Conservation (phyloP, 2,888 invertebrate species). For the Piscicola geometra region DNA sequence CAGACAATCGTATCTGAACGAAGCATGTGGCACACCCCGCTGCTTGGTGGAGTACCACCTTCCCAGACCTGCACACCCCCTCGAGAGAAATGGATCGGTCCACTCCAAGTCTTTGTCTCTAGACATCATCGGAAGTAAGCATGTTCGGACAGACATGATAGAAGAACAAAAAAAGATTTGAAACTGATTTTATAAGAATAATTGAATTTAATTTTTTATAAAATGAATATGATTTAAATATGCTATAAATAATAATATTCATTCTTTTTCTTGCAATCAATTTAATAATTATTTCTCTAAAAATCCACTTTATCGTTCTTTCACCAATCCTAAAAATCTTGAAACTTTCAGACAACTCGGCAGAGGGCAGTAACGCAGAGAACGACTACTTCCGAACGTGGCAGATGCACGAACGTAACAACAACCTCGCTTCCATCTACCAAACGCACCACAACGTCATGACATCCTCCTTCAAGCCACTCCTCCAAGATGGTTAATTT, state of each 20-base stretch:
- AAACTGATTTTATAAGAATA: neutral
- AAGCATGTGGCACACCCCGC: slow-evolving; percentile 20
- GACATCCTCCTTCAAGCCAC: slow-evolving; percentile 2
- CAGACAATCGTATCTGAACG: neutral
- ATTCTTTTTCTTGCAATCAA: too few species aligned
- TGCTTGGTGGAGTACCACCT: slow-evolving; percentile 30
- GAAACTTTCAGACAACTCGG: slow-evolving; percentile 15
- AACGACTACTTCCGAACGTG: slow-evolving; percentile 45
- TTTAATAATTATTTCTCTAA: too few species aligned
- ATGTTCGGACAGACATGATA: neutral
- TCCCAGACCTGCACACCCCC: slow-evolving; percentile 18
- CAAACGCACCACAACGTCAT: slow-evolving; percentile 11
- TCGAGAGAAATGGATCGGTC: slow-evolving; percentile 22
- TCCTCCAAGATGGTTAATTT: neutral
- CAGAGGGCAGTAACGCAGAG: slow-evolving; percentile 36
- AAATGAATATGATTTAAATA: too few species aligned
- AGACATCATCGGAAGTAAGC: slow-evolving; percentile 21
- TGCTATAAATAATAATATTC: too few species aligned
- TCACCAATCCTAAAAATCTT: too few species aligned
- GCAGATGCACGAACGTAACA: slow-evolving; percentile 41
- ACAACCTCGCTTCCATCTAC: neutral
- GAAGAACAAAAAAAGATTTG: neutral
- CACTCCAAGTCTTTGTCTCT: slow-evolving; percentile 27
- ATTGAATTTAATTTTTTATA: neutral
- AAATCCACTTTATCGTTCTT: too few species aligned